phyloP scores from a whole-genome alignment of 1,140 invertebrate species.

The Lasioglossum albipes region DNA sequence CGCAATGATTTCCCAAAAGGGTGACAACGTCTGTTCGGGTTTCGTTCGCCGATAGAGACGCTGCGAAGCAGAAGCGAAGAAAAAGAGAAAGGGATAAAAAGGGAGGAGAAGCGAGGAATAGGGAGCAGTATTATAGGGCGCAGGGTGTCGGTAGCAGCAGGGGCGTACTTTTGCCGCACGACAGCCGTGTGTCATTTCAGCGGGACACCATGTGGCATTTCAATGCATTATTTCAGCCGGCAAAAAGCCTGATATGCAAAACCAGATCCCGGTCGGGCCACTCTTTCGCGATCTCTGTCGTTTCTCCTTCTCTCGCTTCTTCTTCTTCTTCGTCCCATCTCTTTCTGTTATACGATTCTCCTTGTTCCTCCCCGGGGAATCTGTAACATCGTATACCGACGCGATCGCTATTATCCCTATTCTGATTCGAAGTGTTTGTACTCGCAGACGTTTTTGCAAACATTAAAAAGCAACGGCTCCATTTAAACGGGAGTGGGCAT shows the following conservation, averaged over 20 bases:
- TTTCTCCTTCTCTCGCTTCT: background rate
- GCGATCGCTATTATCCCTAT: no score
- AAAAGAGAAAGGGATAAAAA: background rate
- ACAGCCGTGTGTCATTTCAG: conserved; percentile 78
- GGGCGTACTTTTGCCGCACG: conserved; percentile 68
- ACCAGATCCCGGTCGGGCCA: conserved; percentile 59
- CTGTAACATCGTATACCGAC: no score
- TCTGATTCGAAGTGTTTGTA: no score
- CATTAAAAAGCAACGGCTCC: no score
- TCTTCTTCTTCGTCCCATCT: background rate
- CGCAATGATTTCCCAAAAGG: background rate
- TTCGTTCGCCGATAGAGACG: background rate
- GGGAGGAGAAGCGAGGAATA: background rate
- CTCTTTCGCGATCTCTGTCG: conserved; percentile 26
- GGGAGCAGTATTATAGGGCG: background rate
- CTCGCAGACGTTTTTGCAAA: no score
- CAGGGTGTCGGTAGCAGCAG: conserved; percentile 39
- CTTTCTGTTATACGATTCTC: background rate
- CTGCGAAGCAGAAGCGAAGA: background rate
- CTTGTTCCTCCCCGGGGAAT: no score
- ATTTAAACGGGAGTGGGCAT: no score
- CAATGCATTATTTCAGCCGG: conserved; percentile 78
- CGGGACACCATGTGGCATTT: conserved; percentile 76
- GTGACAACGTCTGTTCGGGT: background rate
- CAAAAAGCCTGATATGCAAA: conserved; percentile 77